phyloP scores from a whole-genome alignment of 2,797 vertebrate species.

The Mormyrops boulengeri region DNA sequence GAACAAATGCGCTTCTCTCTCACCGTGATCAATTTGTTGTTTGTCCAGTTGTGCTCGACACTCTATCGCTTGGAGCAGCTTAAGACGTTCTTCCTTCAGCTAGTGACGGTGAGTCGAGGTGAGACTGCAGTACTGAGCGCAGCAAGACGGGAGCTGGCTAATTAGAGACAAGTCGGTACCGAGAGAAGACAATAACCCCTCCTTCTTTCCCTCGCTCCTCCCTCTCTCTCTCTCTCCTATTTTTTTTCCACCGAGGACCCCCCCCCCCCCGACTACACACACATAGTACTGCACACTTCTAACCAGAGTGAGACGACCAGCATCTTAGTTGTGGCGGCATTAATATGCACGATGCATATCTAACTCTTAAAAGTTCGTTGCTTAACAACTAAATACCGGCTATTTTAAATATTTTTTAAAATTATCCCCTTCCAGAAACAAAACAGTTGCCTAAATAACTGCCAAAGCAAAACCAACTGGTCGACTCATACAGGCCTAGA shows the following conservation, averaged over 20 bases:
- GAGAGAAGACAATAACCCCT: constrained; percentile 56
- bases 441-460: neutral
- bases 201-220: constrained; percentile 29
- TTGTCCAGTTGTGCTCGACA: neutral
- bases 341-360: neutral
- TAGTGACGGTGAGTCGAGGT: constrained; percentile 35
- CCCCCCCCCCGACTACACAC: constrained; percentile 27
- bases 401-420: neutral
- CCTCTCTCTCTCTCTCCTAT: constrained; percentile 26
- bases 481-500: neutral
- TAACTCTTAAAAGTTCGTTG: neutral
- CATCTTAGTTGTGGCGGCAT: neutral
- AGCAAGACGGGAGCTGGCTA: constrained; percentile 59
- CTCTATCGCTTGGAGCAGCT: neutral
- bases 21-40: neutral
- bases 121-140: constrained; percentile 55
- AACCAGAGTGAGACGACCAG: neutral
- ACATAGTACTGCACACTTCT: neutral
- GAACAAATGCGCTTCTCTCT: neutral
- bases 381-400: neutral
- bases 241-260: constrained; percentile 13
- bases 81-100: constrained; percentile 23
- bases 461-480: neutral
- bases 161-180: constrained; percentile 66
- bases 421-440: neutral